Evolutionary conservation across 2,797 vertebrate genomes (phyloP).

Genomic region (Clarias platycephalus): DNA sequence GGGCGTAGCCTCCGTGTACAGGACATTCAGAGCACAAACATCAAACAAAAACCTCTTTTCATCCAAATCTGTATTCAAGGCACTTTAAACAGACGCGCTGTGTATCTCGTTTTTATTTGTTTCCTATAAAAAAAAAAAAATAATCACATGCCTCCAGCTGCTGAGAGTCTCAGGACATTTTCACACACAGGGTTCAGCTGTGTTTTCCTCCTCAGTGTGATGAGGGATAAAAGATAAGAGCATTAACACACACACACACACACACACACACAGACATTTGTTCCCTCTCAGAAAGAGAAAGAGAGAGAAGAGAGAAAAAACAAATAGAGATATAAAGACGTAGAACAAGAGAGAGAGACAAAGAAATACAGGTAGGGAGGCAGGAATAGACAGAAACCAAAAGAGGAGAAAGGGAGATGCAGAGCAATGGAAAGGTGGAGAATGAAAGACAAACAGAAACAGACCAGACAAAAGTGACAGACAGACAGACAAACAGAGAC

Average conservation of each 20-base stretch:
- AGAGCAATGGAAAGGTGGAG: background rate
- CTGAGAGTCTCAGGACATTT: background rate
- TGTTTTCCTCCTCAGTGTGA: background rate
- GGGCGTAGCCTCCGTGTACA: background rate
- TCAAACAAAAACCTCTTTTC: slow-evolving; percentile 9
- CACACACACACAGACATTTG: background rate
- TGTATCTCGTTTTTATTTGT: background rate
- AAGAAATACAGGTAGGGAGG: background rate
- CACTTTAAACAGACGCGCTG: background rate
- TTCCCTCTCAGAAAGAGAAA: background rate
- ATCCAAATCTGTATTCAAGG: background rate
- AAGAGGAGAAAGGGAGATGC: background rate
- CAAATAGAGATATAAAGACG: no score
- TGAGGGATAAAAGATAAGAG: background rate
- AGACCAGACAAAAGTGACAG: background rate
- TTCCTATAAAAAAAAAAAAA: background rate
- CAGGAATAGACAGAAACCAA: background rate
- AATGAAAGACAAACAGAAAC: background rate
- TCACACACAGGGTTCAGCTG: slow-evolving; percentile 1
- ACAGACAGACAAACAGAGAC: no score
- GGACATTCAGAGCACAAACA: background rate
- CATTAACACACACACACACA: background rate
- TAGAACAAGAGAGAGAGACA: background rate
- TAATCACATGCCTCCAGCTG: background rate
- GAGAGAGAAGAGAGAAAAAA: background rate